These are phyloP conservation scores for Channallabes apus DNA, from an alignment of 2,797 vertebrate genomes.

Conservation along the genomic window DNA sequence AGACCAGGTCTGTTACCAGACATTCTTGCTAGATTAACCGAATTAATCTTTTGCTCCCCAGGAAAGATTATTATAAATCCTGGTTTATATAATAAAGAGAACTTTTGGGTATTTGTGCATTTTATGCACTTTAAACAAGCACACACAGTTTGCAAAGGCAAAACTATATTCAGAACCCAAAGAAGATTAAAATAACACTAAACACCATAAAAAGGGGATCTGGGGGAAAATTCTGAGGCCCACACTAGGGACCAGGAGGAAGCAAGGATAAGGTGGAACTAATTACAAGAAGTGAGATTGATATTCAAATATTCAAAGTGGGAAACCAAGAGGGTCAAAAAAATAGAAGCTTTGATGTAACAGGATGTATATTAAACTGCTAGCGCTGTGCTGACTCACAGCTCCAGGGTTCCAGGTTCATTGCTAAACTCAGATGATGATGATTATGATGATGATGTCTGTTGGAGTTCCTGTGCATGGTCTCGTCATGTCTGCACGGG, in stretches of 20 bases:
- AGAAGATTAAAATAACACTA: neutral
- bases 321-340: neutral
- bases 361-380: neutral
- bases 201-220: neutral
- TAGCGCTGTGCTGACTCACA: neutral
- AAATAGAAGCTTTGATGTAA: neutral
- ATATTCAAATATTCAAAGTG: neutral
- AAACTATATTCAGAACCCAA: neutral
- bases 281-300: neutral
- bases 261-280: neutral
- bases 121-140: constrained; percentile 12
- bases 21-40: constrained; percentile 40
- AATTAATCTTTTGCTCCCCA: constrained; percentile 42
- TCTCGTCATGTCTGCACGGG: neutral
- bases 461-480: neutral
- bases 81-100: neutral
- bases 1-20: constrained; percentile 30
- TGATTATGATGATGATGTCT: neutral
- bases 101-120: neutral
- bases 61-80: constrained; percentile 25
- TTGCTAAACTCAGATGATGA: neutral
- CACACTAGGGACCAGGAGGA: neutral
- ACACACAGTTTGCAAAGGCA: neutral
- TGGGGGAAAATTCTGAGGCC: neutral
- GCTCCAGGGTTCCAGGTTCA: neutral